Evolutionary conservation across 2,113 vertebrate species (phyloP).

Genomic region (Zootoca vivipara): DNA sequence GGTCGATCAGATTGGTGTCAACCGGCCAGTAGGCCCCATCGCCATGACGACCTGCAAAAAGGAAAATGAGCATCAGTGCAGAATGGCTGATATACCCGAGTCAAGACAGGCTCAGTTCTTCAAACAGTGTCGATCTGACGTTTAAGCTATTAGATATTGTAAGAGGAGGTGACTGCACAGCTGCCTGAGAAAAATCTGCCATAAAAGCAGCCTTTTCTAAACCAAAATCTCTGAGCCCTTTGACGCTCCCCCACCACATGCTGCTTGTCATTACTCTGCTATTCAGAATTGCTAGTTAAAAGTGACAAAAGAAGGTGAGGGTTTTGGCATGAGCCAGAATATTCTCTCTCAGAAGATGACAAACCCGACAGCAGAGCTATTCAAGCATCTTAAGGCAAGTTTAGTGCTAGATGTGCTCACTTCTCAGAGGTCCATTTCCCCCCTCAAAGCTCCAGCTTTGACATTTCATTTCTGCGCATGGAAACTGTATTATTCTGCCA

Average conservation of each 20-base stretch:
- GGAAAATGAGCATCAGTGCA: constrained; percentile 21
- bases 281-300: not conserved
- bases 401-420: not conserved
- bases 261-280: not conserved
- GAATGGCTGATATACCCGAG: not conserved
- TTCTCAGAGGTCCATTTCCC: not conserved
- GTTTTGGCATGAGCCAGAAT: not conserved
- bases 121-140: not conserved
- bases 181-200: constrained; percentile 3
- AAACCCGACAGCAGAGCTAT: not conserved
- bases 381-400: not conserved
- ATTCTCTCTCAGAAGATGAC: not conserved
- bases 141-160: not conserved
- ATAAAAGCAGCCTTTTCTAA: not conserved
- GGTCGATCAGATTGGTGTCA: constrained; percentile 90
- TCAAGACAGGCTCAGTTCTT: not conserved
- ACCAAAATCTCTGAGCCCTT: not conserved
- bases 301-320: not conserved
- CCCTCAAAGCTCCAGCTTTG: not conserved
- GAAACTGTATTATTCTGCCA: constrained; percentile 19
- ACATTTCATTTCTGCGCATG: constrained; percentile 7
- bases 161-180: not conserved
- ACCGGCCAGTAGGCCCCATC: constrained; percentile 90
- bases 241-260: accelerated
- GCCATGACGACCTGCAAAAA: constrained; percentile 86